These are phyloP conservation scores for Cephus rjabovi DNA, from an alignment of 2,888 invertebrate genomes.

Conservation along the genomic window DNA sequence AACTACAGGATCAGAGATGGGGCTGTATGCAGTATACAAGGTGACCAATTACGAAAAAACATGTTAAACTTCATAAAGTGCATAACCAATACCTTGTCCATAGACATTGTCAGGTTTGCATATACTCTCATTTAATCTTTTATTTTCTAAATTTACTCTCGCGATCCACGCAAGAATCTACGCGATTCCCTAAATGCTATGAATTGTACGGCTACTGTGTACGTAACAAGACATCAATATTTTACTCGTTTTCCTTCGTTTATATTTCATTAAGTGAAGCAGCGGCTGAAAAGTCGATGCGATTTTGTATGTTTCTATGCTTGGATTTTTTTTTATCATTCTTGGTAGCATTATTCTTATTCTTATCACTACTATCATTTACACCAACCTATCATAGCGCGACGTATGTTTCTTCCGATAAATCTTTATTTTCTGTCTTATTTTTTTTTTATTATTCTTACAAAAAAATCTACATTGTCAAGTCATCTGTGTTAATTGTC, in stretches of 20 bases:
- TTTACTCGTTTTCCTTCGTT: neutral
- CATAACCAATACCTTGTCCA: neutral
- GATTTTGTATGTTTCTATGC: neutral
- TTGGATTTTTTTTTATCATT: neutral
- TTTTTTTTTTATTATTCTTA: neutral
- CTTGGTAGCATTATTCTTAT: neutral
- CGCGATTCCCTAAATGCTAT: neutral
- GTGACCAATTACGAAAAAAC: neutral
- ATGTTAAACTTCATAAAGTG: neutral
- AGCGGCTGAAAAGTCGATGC: neutral
- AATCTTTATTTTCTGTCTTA: constrained; percentile 19
- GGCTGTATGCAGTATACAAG: neutral
- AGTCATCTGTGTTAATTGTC: neutral
- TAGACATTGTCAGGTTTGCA: neutral
- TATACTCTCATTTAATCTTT: neutral
- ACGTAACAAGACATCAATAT: neutral
- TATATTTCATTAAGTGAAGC: neutral
- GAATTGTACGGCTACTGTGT: neutral
- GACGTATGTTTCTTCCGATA: neutral
- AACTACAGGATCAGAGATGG: neutral
- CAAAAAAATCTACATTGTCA: neutral
- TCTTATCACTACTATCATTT: neutral
- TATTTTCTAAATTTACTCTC: neutral
- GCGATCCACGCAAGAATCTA: neutral
- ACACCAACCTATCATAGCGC: neutral